Base-by-base conservation (phyloP, 2,113 vertebrate species). In the Narcine bancroftii region DNA sequence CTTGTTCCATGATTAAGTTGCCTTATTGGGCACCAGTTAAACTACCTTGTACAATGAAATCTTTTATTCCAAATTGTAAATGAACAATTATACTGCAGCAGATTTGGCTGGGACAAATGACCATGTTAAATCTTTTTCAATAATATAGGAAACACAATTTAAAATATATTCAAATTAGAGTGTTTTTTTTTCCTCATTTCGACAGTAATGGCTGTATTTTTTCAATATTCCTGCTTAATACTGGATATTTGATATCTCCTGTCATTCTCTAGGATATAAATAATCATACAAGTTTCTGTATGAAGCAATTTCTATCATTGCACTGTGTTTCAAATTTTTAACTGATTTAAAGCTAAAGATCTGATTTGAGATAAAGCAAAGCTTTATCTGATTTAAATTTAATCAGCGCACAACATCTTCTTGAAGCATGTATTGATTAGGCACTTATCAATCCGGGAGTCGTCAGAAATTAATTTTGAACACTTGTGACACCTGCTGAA, bases 361-460 rank as follows among this genome's bases (percentile, higher is more conserved):
- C n/a, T n/a, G n/a, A n/a, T n/a, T n/a, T n/a, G n/a, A n/a, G n/a
- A n/a, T n/a, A n/a, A n/a, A n/a, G 42, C 89, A 91, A 69, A 71
- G 65, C 65, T 91, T 69, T 91, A 69, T 91, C 89, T 47, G 63
- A 66, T 56, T 45, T 91, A 91, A 91, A 69, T 91, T 3, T 91
- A 91, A 91, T 69, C 45, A 71, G 71, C 47, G 89, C 9, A 24
- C 1, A 33, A 69, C 47, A 26, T 71, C 47, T 69, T 91, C 89
- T 47, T 15, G 29, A 66, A 91, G 39, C 45, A 33, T 66, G 3
- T 91, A 91, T 91, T 91, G 89, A 91, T 71, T 47, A 24, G 29
- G 29, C 39, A 6, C 47, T 91, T 91, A 71, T 69, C 89, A 91
- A 91, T 66, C 9, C 65, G 47, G 6, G 63, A 45, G 42, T 45